Evolutionary conservation across 2,888 invertebrate genomes (phyloP).

Genomic region (Frankliniella fusca): DNA sequence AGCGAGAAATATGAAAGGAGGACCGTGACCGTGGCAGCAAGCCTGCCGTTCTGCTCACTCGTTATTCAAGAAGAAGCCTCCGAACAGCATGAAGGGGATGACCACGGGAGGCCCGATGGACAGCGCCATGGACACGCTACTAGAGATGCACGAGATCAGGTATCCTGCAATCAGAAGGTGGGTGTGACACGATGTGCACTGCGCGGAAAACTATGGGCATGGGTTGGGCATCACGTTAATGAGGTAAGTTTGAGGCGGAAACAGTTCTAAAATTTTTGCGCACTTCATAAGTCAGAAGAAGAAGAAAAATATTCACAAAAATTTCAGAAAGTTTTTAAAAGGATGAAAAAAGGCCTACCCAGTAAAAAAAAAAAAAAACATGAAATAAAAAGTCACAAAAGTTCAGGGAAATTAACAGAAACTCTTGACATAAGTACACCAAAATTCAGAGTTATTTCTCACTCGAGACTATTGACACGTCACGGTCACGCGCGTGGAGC

Average conservation of each 20-base stretch:
- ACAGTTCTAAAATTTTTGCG: too few relatives aligned
- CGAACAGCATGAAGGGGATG: constrained; percentile 90
- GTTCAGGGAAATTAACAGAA: too few relatives aligned
- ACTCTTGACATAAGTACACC: too few relatives aligned
- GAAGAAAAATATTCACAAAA: too few relatives aligned
- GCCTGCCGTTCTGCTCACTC: constrained; percentile 55
- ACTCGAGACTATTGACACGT: too few relatives aligned
- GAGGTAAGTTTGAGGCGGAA: too few relatives aligned
- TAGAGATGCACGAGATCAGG: constrained; percentile 81
- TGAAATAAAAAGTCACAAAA: constrained; percentile 25
- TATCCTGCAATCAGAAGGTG: constrained; percentile 63
- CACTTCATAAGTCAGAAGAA: too few relatives aligned
- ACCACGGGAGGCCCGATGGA: constrained; percentile 88
- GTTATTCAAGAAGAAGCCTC: constrained; percentile 90
- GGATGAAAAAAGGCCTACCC: too few relatives aligned
- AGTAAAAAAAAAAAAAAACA: too few relatives aligned
- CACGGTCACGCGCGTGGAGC: constrained; percentile 34
- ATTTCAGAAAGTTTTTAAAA: too few relatives aligned
- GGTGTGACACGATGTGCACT: neutral
- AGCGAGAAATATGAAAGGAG: neutral
- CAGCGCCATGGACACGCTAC: constrained; percentile 79
- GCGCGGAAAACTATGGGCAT: neutral
- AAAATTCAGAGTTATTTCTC: too few relatives aligned
- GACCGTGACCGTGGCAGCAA: neutral
- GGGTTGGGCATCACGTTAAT: neutral